Conservation (phyloP, 2,797 vertebrate species). For the Phyllotis vaccarum region DNA sequence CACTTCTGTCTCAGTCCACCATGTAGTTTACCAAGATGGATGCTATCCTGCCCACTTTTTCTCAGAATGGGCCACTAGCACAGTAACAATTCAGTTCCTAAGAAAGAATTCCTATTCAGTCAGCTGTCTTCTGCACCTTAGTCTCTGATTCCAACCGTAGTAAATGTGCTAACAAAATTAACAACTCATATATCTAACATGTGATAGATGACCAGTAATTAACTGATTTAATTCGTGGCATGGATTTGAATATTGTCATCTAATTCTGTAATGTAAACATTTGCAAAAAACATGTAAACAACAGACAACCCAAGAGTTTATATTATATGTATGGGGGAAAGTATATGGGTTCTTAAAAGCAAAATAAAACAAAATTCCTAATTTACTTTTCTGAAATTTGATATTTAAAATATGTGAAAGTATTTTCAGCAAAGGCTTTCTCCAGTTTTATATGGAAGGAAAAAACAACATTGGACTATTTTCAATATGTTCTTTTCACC, state of each 20-base stretch:
- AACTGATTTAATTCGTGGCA: constrained; percentile 31
- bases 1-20: not conserved
- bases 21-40: not conserved
- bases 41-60: not conserved
- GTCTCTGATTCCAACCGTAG: constrained; percentile 30
- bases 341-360: constrained; percentile 23
- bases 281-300: constrained; percentile 26
- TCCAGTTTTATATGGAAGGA: constrained; percentile 59
- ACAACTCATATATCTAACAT: constrained; percentile 10
- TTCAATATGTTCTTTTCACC: constrained; percentile 32
- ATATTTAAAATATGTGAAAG: constrained; percentile 10
- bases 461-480: constrained; percentile 48
- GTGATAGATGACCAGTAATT: not conserved
- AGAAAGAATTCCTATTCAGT: constrained; percentile 43
- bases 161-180: constrained; percentile 49
- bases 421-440: not conserved
- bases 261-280: not conserved
- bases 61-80: constrained; percentile 3
- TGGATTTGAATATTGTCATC: constrained; percentile 31
- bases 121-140: constrained; percentile 42
- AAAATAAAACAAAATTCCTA: constrained; percentile 39
- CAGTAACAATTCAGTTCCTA: constrained; percentile 47
- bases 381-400: constrained; percentile 48
- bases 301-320: not conserved
- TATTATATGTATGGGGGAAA: not conserved